A percentile compares a stretch with the other conserved stretches of the same genome.
Conservation (phyloP, 2,888 invertebrate genomes). For the Scaeva pyrastri region DNA sequence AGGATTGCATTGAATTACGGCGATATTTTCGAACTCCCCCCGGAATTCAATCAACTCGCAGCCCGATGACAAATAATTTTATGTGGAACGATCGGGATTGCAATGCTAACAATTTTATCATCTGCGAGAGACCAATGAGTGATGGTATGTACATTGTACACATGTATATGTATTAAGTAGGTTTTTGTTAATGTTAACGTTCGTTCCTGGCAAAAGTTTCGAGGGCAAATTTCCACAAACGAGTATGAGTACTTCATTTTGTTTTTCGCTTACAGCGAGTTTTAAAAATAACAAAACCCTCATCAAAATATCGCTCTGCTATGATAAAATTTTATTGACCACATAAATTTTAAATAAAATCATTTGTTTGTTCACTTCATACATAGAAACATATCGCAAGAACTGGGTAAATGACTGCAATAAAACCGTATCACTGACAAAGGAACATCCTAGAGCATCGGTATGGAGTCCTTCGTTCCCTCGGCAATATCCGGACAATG, state of each 20-base stretch:
- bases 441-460: constrained; percentile 87
- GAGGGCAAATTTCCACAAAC: no score
- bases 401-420: constrained; percentile 87
- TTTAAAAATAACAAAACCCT: no score
- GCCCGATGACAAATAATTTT: constrained; percentile 86
- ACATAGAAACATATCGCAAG: constrained; percentile 84
- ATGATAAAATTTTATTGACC: no score
- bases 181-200: not conserved
- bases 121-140: constrained; percentile 89
- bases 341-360: constrained; percentile 6
- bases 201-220: no score
- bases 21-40: constrained; percentile 87
- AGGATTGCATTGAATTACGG: constrained; percentile 92
- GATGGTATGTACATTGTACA: no score
- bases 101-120: constrained; percentile 89
- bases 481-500: constrained; percentile 90
- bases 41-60: constrained; percentile 81
- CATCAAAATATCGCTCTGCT: no score
- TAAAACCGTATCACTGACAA: constrained; percentile 87
- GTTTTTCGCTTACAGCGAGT: no score
- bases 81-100: constrained; percentile 94
- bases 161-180: constrained; percentile 14
- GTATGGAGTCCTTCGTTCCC: constrained; percentile 94
- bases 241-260: no score
- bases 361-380: constrained; percentile 63